Percentiles rank a stretch among this genome's conserved stretches.
Conservation (phyloP, 2,888 invertebrate genomes). For the Lymantria monacha region DNA sequence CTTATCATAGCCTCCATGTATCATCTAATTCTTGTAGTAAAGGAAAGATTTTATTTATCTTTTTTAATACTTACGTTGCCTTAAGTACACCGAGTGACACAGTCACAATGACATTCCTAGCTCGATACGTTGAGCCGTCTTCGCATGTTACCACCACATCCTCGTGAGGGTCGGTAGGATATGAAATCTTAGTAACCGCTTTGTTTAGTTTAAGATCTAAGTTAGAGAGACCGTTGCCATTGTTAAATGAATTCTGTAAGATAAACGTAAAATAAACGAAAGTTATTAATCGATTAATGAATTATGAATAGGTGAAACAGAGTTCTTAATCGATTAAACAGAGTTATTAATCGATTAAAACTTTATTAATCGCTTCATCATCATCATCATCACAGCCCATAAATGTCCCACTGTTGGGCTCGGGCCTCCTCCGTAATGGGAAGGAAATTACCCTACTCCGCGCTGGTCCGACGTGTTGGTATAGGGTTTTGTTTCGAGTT, state of each 20-base stretch:
- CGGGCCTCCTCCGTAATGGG: no score
- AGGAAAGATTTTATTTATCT: no score
- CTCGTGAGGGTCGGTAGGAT: slow-evolving; percentile 39
- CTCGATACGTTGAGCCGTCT: slow-evolving; percentile 77
- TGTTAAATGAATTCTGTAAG: slow-evolving; percentile 57
- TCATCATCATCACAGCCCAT: no score
- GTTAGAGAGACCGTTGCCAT: slow-evolving; percentile 51
- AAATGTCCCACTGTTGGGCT: no score
- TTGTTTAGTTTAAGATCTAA: slow-evolving; percentile 52
- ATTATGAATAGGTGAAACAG: not conserved
- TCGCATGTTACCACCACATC: slow-evolving; percentile 66
- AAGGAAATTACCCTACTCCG: no score
- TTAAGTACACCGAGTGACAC: slow-evolving; percentile 87
- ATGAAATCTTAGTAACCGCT: slow-evolving; percentile 52
- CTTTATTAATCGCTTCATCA: no score
- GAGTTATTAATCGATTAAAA: not conserved
- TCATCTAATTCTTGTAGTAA: no score
- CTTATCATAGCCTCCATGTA: no score
- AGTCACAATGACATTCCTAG: slow-evolving; percentile 86
- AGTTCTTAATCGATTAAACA: not conserved
- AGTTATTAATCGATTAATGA: not conserved
- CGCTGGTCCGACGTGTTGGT: no score
- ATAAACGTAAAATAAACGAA: not conserved
- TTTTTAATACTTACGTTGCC: slow-evolving; percentile 49
- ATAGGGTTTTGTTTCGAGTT: no score